Evolutionary conservation across 1,140 invertebrate genomes (phyloP), one percentile per base, ranked within the genome.

Genomic region (Dinothrombium tinctorium): DNA sequence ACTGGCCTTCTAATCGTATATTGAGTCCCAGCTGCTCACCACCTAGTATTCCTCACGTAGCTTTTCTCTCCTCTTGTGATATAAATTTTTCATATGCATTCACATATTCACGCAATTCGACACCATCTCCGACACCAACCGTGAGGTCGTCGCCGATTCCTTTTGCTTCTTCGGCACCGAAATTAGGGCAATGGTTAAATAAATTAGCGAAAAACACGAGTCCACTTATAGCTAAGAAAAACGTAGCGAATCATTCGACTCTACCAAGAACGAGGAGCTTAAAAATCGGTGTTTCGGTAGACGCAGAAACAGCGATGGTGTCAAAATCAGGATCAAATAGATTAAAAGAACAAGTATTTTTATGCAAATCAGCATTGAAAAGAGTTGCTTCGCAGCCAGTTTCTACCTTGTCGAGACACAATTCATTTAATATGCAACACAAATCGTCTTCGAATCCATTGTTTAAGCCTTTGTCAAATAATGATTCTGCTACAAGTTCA

Each of bases 341-440:
- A n/a, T n/a, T n/a, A n/a, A n/a, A n/a, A n/a, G n/a, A n/a, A n/a
- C n/a, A n/a, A n/a, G 5, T 32, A 14, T 12, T 32, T 14, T 7
- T 5, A 7, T 21, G 19, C 5, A 36, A 36, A n/a, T 22, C 17
- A 6, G 19, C 39, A 21, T 21, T 40, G 11, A 40, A 40, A 20
- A 8, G 39, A 17, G 39, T 40, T 31, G 26, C 39, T n/a, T 40
- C 39, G 11, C 39, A 40, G 32, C 39, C 39, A 17, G 11, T 15
- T 3, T n/a, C n/a, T n/a, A n/a, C n/a, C n/a, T n/a, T n/a, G n/a
- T n/a, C n/a, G n/a, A n/a, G n/a, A n/a, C n/a, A n/a, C n/a, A n/a
- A n/a, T n/a, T n/a, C n/a, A n/a, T n/a, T n/a, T n/a, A n/a, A n/a
- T n/a, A n/a, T n/a, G n/a, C n/a, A n/a, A n/a, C n/a, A n/a, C n/a